phyloP scores from a whole-genome alignment of 1,140 invertebrate species.

The Megalonaias nervosa region DNA sequence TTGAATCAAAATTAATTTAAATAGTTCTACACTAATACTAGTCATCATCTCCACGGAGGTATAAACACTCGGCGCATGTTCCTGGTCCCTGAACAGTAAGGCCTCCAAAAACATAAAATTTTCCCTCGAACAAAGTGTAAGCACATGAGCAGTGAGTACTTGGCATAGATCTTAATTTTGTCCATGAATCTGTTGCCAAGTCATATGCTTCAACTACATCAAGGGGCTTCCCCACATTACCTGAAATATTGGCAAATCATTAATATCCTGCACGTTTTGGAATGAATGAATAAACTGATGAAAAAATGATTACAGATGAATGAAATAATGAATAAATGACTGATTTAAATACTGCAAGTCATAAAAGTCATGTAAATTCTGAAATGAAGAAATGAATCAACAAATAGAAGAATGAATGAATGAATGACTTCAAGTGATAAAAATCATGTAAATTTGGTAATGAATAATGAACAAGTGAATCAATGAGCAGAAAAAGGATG shows the following conservation, averaged over 20 bases:
- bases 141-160: constrained; percentile 67
- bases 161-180: constrained; percentile 48
- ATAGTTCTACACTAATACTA: too few species aligned
- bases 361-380: constrained; percentile 5
- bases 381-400: not conserved
- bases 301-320: not conserved
- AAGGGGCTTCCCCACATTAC: constrained; percentile 63
- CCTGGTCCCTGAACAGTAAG: constrained; percentile 54
- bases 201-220: constrained; percentile 61
- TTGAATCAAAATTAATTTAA: too few species aligned
- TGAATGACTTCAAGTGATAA: too few species aligned
- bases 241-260: constrained; percentile 38
- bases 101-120: constrained; percentile 64
- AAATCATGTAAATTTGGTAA: too few species aligned
- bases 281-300: constrained; percentile 3
- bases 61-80: constrained; percentile 21
- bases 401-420: not conserved
- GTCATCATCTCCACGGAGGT: too few species aligned
- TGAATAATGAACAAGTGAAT: too few species aligned
- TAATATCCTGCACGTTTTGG: too few species aligned
- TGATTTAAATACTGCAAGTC: constrained; percentile 6
- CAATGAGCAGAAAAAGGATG: too few species aligned
- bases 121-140: constrained; percentile 47
- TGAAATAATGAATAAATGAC: constrained; percentile 1
- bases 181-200: constrained; percentile 54